Conservation (phyloP, 2,888 invertebrate genomes). For the Adineta ricciae region DNA sequence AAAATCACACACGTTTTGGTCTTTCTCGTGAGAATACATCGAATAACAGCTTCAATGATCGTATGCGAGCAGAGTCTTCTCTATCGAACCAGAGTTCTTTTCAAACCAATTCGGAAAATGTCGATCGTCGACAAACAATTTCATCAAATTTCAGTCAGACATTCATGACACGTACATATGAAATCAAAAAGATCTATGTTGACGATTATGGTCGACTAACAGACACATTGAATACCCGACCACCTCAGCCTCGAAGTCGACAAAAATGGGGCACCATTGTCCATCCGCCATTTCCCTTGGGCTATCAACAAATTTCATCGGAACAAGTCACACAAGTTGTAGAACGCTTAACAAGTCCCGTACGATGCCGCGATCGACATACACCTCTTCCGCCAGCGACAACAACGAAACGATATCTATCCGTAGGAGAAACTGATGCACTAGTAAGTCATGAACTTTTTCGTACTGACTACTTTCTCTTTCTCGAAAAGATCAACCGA, state of each 20-base stretch:
- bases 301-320: not conserved
- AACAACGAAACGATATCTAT: not conserved
- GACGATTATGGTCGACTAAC: not conserved
- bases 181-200: not conserved
- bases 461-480: not conserved
- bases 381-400: not conserved
- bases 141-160: not conserved
- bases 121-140: not conserved
- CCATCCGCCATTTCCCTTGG: slow-evolving; percentile 14
- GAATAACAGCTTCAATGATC: not conserved
- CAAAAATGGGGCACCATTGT: slow-evolving; percentile 22
- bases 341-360: not conserved
- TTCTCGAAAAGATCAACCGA: not conserved
- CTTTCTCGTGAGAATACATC: not conserved
- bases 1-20: not conserved
- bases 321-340: not conserved
- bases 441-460: not conserved
- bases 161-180: not conserved
- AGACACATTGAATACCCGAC: not conserved
- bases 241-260: not conserved
- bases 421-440: not conserved
- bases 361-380: not conserved
- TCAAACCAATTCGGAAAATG: not conserved
- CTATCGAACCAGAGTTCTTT: not conserved
- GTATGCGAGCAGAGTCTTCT: not conserved